Base-by-base conservation (phyloP, 2,888 invertebrate species). In the Leptinotarsa haldemani region DNA sequence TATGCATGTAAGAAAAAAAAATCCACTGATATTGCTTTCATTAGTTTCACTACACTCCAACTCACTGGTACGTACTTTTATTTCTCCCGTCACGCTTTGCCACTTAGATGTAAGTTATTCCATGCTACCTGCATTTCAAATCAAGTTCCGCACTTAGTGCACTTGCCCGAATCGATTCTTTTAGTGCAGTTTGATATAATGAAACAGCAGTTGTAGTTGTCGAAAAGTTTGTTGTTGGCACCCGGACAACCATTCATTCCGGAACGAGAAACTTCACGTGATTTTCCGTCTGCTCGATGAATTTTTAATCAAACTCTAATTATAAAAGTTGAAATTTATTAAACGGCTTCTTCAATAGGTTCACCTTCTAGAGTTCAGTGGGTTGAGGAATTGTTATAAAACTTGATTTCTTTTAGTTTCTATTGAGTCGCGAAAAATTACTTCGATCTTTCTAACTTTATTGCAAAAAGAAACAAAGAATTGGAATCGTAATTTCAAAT, bases 161-260 rank as follows among this genome's bases (percentile, higher is more conserved):
- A 67, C 67, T 53, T 65, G 47, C 69, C 58, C 13, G 63, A 76
- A 78, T 80, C 78, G 79, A 79, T 80, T 75, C 65, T 53, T 69
- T 76, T 74, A 77, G 77, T 78, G 80, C 74, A 78, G 76, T 76
- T 78, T 76, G 77, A 79, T 78, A 75, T 73, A 79, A 77, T 77
- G 75, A 79, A 78, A 80, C 75, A 79, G 76, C 73, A 79, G 74
- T 77, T 74, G 71, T 76, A 80, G 73, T 77, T 78, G 69, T 71
- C 67, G 71, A 76, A 76, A 79, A 80, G 74, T 80, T 80, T 78
- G 74, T 76, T 78, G 77, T 79, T 79, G 75, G 74, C 71, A 76
- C 76, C 74, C 70, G 63, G 61, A 70, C 46, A 61, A 69, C 75
- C 65, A 71, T 77, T 74, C 70, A 50, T 68, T 76, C 76, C 75